Conservation (phyloP, 2,113 vertebrate genomes). For the Labeo catla region DNA sequence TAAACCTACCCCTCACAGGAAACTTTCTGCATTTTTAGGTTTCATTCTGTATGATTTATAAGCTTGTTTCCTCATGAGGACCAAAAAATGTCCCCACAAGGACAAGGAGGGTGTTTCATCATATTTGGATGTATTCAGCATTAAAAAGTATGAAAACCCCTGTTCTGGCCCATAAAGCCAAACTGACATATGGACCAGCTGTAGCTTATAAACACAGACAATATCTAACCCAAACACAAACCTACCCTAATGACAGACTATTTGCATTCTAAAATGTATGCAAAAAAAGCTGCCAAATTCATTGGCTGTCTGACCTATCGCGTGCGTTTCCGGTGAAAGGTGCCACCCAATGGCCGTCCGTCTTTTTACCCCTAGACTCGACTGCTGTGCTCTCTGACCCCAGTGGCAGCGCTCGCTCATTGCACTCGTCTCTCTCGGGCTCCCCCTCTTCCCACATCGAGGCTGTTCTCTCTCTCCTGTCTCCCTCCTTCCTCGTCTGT, state of each 20-base stretch:
- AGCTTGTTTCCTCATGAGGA: no score
- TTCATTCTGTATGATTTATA: no score
- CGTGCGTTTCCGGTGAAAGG: constrained; percentile 12
- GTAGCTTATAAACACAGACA: neutral
- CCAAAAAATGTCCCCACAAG: no score
- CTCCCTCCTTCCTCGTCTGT: constrained; percentile 61
- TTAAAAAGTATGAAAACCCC: neutral
- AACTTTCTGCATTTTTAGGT: no score
- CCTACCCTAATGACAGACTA: neutral
- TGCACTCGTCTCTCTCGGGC: constrained; percentile 72
- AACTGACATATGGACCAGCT: neutral
- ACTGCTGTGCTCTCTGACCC: constrained; percentile 83
- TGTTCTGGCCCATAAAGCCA: neutral
- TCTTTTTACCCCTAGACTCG: constrained; percentile 30
- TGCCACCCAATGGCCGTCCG: constrained; percentile 13
- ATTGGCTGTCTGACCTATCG: constrained; percentile 14
- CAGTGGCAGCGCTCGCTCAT: constrained; percentile 82
- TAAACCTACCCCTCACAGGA: no score
- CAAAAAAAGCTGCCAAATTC: neutral
- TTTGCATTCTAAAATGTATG: neutral
- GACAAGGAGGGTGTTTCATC: neutral
- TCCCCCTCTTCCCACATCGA: constrained; percentile 55
- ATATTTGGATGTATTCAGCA: neutral
- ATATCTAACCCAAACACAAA: neutral
- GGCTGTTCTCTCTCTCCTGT: constrained; percentile 53